phyloP scores from a whole-genome alignment of 2,888 invertebrate genomes.

The Aethes cnicana region DNA sequence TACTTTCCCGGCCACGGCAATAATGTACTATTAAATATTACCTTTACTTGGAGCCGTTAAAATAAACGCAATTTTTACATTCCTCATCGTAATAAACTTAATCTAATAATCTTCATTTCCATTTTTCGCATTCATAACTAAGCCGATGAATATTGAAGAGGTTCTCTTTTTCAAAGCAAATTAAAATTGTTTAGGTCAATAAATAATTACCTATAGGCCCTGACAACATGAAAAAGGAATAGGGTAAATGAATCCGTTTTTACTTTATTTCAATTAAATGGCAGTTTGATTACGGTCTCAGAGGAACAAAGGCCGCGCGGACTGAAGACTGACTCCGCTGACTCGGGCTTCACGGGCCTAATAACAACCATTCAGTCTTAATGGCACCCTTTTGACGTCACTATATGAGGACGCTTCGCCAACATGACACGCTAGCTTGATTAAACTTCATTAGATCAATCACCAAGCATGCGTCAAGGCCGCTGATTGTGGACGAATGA shows the following conservation, averaged over 20 bases:
- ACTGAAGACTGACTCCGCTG: slow-evolving; percentile 37
- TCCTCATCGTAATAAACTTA: no score
- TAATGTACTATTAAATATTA: no score
- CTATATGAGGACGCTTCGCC: slow-evolving; percentile 42
- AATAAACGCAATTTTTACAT: no score
- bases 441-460: slow-evolving; percentile 55
- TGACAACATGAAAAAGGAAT: not conserved
- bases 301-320: slow-evolving; percentile 50
- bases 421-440: slow-evolving; percentile 47
- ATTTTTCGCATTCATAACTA: no score
- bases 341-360: slow-evolving; percentile 48
- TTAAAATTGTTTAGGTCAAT: no score
- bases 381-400: slow-evolving; percentile 43
- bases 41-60: no score
- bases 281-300: slow-evolving; percentile 33
- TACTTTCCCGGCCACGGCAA: no score
- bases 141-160: no score
- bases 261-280: slow-evolving; percentile 32
- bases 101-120: no score
- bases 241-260: slow-evolving; percentile 15
- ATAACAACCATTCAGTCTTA: slow-evolving; percentile 41
- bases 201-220: no score
- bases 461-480: slow-evolving; percentile 36
- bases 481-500: slow-evolving; percentile 15
- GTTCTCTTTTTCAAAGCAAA: no score